These are phyloP conservation scores for Borostomias antarcticus DNA, from an alignment of 2,797 vertebrate species.

Conservation along the genomic window DNA sequence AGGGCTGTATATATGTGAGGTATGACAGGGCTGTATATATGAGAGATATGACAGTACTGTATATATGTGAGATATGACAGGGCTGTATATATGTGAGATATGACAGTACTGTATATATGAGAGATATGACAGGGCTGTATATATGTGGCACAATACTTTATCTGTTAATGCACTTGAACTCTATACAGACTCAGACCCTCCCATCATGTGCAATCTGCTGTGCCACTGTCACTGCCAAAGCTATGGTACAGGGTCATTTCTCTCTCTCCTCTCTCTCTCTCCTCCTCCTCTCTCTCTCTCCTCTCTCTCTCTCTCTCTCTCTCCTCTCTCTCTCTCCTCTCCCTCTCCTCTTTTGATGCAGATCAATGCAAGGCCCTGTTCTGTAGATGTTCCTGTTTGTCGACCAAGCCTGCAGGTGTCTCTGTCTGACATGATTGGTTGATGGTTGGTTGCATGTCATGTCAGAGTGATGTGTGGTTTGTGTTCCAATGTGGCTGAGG, in stretches of 20 bases:
- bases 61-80: too few relatives aligned
- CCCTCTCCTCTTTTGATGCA: not conserved
- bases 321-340: not conserved
- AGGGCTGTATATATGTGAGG: too few relatives aligned
- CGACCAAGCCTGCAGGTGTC: not conserved
- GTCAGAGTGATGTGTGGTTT: not conserved
- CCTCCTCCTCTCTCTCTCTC: not conserved
- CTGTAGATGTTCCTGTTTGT: too few relatives aligned
- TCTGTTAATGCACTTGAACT: too few relatives aligned
- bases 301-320: not conserved
- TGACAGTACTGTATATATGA: too few relatives aligned
- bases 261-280: not conserved
- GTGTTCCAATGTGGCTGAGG: not conserved
- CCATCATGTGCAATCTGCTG: too few relatives aligned
- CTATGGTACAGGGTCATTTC: not conserved
- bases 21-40: too few relatives aligned
- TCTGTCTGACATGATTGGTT: not conserved
- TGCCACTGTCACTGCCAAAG: conserved; percentile 1
- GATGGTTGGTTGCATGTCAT: not conserved
- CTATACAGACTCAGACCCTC: too few relatives aligned
- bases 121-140: too few relatives aligned
- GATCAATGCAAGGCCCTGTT: not conserved
- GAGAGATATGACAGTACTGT: too few relatives aligned
- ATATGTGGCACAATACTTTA: too few relatives aligned
- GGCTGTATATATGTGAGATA: too few relatives aligned